phyloP scores from a whole-genome alignment of 2,113 vertebrate genomes.

The Neolamprologus falcicula region DNA sequence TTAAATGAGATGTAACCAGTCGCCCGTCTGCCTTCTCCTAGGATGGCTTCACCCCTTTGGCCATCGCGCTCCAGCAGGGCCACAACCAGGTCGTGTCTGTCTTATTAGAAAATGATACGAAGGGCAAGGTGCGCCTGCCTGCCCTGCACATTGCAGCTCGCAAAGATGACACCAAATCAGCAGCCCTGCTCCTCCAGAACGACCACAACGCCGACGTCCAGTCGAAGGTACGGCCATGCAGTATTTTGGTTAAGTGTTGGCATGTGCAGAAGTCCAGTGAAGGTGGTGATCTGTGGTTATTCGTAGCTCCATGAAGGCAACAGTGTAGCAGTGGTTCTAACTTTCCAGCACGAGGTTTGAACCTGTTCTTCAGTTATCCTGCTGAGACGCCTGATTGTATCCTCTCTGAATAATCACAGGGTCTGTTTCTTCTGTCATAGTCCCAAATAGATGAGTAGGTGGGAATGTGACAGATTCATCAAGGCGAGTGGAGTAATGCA shows the following conservation, averaged over 20 bases:
- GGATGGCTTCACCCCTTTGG: constrained; percentile 97
- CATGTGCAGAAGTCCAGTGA: not conserved
- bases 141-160: constrained; percentile 94
- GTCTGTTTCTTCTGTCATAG: not conserved
- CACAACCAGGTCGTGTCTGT: constrained; percentile 97
- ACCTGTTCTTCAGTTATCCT: not conserved
- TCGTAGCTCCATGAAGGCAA: fast-evolving
- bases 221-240: constrained; percentile 81
- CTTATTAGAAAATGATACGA: constrained; percentile 94
- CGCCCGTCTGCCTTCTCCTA: constrained; percentile 6
- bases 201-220: constrained; percentile 97
- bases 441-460: not conserved
- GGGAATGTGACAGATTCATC: not conserved
- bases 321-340: not conserved
- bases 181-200: constrained; percentile 91
- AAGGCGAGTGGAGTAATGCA: not conserved
- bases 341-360: not conserved
- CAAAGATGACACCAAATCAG: constrained; percentile 97
- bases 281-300: not conserved
- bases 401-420: not conserved
- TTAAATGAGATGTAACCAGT: not conserved
- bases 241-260: not conserved
- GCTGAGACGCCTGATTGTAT: not conserved
- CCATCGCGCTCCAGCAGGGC: constrained; percentile 94
- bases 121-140: constrained; percentile 93